Evolutionary conservation across 2,113 vertebrate genomes (phyloP).

Genomic region (Pan troglodytes): DNA sequence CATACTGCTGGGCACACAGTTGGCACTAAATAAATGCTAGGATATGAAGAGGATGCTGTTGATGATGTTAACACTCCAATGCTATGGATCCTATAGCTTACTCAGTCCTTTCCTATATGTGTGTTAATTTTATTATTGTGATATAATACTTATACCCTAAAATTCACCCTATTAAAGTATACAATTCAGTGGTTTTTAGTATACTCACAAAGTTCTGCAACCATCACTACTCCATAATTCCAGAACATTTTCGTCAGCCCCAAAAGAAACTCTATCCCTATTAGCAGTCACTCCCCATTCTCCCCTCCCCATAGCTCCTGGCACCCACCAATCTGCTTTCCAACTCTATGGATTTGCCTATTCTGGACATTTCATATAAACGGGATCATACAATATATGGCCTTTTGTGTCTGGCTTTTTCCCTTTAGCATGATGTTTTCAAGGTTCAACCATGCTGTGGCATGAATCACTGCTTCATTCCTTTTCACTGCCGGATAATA

Average conservation of each 20-base stretch:
- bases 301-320: neutral
- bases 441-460: neutral
- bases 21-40: neutral
- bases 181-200: neutral
- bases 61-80: neutral
- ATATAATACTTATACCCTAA: neutral
- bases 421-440: neutral
- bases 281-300: neutral
- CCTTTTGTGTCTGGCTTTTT: neutral
- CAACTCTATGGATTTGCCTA: neutral
- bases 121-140: neutral
- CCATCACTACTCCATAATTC: neutral
- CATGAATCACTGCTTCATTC: accelerated
- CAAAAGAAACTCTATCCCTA: neutral
- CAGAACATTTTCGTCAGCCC: neutral
- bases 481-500: neutral
- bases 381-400: neutral
- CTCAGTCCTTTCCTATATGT: neutral
- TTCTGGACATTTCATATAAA: neutral
- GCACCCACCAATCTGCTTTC: neutral
- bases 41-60: neutral
- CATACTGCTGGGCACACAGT: neutral
- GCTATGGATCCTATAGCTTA: too few species aligned
- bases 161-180: neutral
- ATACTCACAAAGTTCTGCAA: neutral